These are phyloP conservation scores for Lordiphosa fenestrarum DNA, from an alignment of 2,888 invertebrate species.

Conservation along the genomic window DNA sequence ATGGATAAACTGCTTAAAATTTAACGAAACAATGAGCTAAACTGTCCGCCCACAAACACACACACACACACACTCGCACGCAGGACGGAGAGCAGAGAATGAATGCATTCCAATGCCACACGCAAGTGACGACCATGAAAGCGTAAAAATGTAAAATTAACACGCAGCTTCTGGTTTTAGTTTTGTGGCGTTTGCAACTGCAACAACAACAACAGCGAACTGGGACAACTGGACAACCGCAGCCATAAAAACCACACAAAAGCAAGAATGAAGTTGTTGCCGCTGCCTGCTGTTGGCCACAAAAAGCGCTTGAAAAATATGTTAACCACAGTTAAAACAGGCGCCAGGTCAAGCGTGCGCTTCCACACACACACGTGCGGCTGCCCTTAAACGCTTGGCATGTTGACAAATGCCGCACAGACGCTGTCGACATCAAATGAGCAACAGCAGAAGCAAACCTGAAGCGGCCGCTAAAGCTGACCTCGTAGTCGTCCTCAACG, in stretches of 20 bases:
- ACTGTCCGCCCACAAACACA: conserved; percentile 28
- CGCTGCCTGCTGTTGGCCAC: conserved; percentile 64
- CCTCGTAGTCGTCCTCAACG: conserved; percentile 36
- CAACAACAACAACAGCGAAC: conserved; percentile 37
- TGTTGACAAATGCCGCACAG: conserved; percentile 71
- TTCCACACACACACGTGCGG: conserved; percentile 25
- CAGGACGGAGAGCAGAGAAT: neutral
- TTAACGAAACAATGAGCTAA: conserved; percentile 66
- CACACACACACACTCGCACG: neutral
- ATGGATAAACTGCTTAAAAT: conserved; percentile 65
- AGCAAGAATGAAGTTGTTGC: conserved; percentile 75
- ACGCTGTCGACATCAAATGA: conserved; percentile 59
- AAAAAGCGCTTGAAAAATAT: conserved; percentile 75
- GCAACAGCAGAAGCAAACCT: conserved; percentile 44
- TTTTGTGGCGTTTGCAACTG: conserved; percentile 51
- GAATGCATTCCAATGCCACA: conserved; percentile 56
- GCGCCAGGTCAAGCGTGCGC: conserved; percentile 71
- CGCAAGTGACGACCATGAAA: conserved; percentile 73
- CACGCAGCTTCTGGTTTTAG: conserved; percentile 75
- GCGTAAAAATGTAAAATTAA: conserved; percentile 75
- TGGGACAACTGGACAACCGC: conserved; percentile 57
- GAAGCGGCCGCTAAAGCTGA: conserved; percentile 61
- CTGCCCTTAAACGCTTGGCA: conserved; percentile 57
- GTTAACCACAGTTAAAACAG: conserved; percentile 73
- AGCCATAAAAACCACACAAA: conserved; percentile 74